Evolutionary conservation across 2,888 invertebrate species (phyloP).

Genomic region (Hydropsyche betteni): DNA sequence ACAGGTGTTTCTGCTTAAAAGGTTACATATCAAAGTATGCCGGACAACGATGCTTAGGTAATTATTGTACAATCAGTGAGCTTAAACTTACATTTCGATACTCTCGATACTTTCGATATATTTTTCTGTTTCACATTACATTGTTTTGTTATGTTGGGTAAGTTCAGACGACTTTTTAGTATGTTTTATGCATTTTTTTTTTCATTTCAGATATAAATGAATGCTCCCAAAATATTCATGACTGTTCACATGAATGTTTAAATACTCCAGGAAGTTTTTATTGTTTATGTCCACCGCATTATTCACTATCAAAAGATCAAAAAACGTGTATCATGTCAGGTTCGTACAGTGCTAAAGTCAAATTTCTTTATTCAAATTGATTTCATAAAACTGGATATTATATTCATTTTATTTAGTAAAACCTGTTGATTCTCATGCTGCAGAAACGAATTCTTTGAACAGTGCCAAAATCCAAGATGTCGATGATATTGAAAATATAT

Average conservation of each 20-base stretch:
- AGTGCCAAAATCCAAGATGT: too few relatives aligned
- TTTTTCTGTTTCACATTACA: too few relatives aligned
- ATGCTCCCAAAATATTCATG: conserved; percentile 60
- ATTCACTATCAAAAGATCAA: conserved; percentile 55
- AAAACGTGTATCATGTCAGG: conserved; percentile 53
- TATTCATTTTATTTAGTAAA: too few relatives aligned
- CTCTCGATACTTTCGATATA: too few relatives aligned
- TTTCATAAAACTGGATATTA: too few relatives aligned
- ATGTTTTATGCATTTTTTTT: not conserved
- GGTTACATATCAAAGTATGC: conserved; percentile 65
- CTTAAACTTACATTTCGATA: not conserved
- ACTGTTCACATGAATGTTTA: conserved; percentile 69
- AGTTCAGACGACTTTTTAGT: too few relatives aligned
- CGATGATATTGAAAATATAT: too few relatives aligned
- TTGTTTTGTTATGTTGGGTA: too few relatives aligned
- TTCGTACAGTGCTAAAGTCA: not conserved
- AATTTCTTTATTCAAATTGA: too few relatives aligned
- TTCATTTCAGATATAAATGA: conserved; percentile 65
- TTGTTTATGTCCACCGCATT: conserved; percentile 68
- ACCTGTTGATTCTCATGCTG: too few relatives aligned
- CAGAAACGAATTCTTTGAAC: too few relatives aligned
- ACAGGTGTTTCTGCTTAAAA: conserved; percentile 67
- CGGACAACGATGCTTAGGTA: conserved; percentile 64
- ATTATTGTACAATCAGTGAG: conserved; percentile 2
- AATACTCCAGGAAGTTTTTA: conserved; percentile 71